Conservation (phyloP, 2,113 vertebrate genomes). For the Bettongia penicillata region DNA sequence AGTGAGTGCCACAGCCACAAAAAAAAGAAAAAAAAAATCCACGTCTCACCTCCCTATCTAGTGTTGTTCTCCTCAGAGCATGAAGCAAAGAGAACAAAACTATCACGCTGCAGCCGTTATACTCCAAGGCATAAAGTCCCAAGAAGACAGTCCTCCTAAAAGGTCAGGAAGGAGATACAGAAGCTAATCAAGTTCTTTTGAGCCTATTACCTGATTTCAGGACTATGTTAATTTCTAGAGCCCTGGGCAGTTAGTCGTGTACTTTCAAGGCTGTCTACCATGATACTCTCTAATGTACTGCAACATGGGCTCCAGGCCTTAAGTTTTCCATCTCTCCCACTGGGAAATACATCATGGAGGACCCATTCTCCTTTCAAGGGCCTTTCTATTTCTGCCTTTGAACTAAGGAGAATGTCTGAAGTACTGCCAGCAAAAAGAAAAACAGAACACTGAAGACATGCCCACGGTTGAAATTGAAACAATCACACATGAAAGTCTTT, state of each 20-base stretch:
- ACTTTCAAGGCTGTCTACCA: neutral
- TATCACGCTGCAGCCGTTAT: neutral
- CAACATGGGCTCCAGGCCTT: neutral
- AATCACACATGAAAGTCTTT: neutral
- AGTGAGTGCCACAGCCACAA: neutral
- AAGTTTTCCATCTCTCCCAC: neutral
- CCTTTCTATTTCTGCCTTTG: neutral
- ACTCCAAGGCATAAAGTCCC: neutral
- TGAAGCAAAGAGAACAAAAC: neutral
- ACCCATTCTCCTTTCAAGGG: neutral
- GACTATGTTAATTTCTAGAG: neutral
- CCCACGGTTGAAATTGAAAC: neutral
- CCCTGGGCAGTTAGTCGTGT: neutral
- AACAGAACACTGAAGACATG: neutral
- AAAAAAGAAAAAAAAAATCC: neutral
- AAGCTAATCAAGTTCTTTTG: neutral
- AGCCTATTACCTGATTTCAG: slow-evolving; percentile 17
- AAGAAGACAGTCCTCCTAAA: neutral
- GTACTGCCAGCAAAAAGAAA: neutral
- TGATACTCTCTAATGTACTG: neutral
- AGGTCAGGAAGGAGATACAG: slow-evolving; percentile 1
- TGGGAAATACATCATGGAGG: neutral
- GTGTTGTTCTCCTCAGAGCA: neutral
- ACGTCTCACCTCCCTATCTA: neutral
- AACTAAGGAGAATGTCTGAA: neutral